These are phyloP conservation scores for Carollia perspicillata DNA, from an alignment of 2,113 vertebrate genomes.

Conservation along the genomic window DNA sequence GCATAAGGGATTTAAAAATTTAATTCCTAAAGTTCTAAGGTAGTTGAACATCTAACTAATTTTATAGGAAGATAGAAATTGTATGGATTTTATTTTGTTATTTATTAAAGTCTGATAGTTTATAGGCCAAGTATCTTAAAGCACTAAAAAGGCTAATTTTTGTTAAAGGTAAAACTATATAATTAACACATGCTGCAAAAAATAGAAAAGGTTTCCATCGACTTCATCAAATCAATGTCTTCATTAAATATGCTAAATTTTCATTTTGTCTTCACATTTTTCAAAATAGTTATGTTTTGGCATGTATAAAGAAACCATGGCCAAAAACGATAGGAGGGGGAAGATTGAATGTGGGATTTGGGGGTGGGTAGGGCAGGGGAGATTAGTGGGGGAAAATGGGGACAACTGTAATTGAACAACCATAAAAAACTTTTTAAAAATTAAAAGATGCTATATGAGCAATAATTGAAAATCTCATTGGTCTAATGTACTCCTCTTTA, in stretches of 20 bases:
- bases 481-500: neutral
- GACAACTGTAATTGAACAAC: no score
- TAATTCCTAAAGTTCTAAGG: constrained; percentile 48
- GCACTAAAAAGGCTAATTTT: neutral
- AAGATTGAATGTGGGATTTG: no score
- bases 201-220: neutral
- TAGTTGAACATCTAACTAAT: constrained; percentile 46
- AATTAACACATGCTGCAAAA: constrained; percentile 44
- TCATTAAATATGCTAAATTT: neutral
- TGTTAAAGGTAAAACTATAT: constrained; percentile 39
- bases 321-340: no score
- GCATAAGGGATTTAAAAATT: neutral
- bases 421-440: no score
- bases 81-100: neutral
- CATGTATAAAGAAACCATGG: no score
- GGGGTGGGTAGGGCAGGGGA: no score
- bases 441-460: neutral
- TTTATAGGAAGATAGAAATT: constrained; percentile 25
- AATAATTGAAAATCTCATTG: neutral
- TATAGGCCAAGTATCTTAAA: constrained; percentile 1
- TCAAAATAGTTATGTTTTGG: constrained; percentile 49
- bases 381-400: no score
- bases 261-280: constrained; percentile 43
- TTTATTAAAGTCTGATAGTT: constrained; percentile 24
- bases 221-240: neutral